A percentile compares a stretch with the other conserved stretches of the same genome.
phyloP scores from a whole-genome alignment of 1,140 invertebrate species.

The Sminthurinus signatus region DNA sequence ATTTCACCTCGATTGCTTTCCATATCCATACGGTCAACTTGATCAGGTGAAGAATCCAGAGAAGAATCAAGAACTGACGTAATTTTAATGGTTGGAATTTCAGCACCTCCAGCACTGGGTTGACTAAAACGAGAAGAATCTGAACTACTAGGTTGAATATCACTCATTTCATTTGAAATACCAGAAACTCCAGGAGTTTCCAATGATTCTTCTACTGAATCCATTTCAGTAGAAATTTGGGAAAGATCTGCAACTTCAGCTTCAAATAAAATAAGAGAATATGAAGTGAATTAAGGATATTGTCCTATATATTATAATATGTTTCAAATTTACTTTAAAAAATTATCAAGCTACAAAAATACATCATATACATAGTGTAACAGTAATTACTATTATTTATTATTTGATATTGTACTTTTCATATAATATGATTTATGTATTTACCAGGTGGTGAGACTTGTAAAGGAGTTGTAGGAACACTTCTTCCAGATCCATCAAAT shows the following conservation, averaged over 20 bases:
- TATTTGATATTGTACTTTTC: no score
- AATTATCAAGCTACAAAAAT: no score
- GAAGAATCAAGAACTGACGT: conserved; percentile 33
- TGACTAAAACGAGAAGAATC: conserved; percentile 14
- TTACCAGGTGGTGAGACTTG: conserved; percentile 59
- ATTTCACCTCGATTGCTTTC: conserved; percentile 8
- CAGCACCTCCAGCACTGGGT: neutral
- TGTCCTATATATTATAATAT: no score
- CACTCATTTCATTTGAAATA: conserved; percentile 20
- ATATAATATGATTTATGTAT: no score
- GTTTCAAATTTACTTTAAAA: no score
- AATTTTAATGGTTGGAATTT: conserved; percentile 32
- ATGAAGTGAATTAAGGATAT: no score
- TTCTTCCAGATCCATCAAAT: conserved; percentile 60
- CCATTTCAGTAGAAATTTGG: no score
- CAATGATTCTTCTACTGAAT: conserved; percentile 12
- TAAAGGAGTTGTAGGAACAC: conserved; percentile 64
- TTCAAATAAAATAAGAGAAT: neutral
- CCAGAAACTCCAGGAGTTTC: conserved; percentile 2
- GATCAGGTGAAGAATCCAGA: conserved; percentile 12
- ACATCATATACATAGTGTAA: no score
- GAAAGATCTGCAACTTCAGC: conserved; percentile 13
- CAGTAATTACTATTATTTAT: no score
- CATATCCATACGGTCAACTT: neutral
- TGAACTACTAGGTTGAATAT: conserved; percentile 32